These are phyloP conservation scores for Microcebus lehilahytsara DNA, from an alignment of 2,113 vertebrate genomes.

Conservation along the genomic window DNA sequence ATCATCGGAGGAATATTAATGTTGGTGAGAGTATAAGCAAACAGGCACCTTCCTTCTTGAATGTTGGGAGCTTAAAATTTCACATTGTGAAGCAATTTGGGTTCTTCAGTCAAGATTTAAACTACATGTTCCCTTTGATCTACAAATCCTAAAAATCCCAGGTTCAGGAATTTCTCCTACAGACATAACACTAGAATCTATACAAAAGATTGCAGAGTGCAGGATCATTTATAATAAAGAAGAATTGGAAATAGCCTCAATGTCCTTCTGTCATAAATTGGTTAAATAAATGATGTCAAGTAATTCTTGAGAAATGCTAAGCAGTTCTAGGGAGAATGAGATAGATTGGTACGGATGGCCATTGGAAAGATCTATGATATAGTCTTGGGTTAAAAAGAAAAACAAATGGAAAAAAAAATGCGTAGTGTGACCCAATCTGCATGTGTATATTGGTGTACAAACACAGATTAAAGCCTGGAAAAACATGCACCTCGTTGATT, in stretches of 20 bases:
- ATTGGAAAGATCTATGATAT: background rate
- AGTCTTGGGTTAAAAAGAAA: slow-evolving; percentile 4
- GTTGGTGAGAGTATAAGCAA: background rate
- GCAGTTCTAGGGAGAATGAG: background rate
- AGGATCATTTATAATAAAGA: background rate
- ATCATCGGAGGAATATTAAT: background rate
- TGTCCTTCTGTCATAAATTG: background rate
- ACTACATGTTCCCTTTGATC: background rate
- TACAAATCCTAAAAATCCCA: background rate
- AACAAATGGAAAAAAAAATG: background rate
- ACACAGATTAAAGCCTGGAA: background rate
- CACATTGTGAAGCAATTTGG: background rate
- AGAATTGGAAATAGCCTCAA: background rate
- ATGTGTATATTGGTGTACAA: background rate
- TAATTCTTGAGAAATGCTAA: background rate
- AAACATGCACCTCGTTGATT: background rate
- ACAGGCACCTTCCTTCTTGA: background rate
- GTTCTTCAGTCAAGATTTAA: background rate
- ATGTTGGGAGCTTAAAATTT: background rate
- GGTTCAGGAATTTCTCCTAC: background rate
- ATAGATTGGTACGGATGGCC: background rate
- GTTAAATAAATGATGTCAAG: background rate
- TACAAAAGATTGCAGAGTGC: background rate
- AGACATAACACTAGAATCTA: background rate
- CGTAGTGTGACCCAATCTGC: background rate